Conservation (phyloP, 2,797 vertebrate species). For the Mus minutoides region DNA sequence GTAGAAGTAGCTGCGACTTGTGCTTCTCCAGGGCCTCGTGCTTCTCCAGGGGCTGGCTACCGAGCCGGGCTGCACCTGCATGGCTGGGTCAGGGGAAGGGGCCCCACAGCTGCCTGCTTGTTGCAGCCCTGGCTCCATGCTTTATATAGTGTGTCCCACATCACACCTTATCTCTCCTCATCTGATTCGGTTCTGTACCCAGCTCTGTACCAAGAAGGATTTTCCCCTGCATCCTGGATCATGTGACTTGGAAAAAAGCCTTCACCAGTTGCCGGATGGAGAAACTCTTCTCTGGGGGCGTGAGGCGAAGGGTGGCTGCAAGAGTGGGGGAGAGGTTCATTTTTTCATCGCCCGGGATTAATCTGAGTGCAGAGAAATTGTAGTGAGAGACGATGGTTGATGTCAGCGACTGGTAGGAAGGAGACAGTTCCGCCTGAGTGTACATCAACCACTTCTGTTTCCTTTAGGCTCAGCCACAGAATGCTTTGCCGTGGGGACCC, state of each 20-base stretch:
- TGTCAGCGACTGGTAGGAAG: constrained; percentile 80
- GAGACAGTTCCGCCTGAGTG: constrained; percentile 36
- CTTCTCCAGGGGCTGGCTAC: constrained; percentile 70
- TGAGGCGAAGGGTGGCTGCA: constrained; percentile 79
- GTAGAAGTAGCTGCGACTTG: constrained; percentile 76
- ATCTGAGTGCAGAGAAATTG: constrained; percentile 62
- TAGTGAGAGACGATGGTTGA: constrained; percentile 73
- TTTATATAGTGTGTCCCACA: constrained; percentile 85
- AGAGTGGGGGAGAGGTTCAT: constrained; percentile 84
- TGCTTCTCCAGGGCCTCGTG: constrained; percentile 61
- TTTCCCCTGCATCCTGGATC: constrained; percentile 89
- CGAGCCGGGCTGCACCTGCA: constrained; percentile 76
- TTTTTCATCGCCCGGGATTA: constrained; percentile 76
- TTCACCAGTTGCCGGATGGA: constrained; percentile 82
- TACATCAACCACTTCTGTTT: constrained; percentile 80
- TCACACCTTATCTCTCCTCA: constrained; percentile 82
- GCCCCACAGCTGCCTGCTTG: constrained; percentile 76
- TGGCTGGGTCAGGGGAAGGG: constrained; percentile 82
- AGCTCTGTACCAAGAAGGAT: constrained; percentile 87
- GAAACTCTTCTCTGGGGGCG: constrained; percentile 86
- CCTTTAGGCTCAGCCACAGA: constrained; percentile 56
- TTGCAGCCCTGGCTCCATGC: constrained; percentile 77
- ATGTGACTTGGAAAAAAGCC: constrained; percentile 89
- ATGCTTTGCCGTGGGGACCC: constrained; percentile 76
- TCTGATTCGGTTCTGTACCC: constrained; percentile 81